Percentiles rank a stretch among this genome's conserved stretches.
Evolutionary conservation across 2,113 vertebrate species (phyloP).

Genomic region (Hypomesus transpacificus): DNA sequence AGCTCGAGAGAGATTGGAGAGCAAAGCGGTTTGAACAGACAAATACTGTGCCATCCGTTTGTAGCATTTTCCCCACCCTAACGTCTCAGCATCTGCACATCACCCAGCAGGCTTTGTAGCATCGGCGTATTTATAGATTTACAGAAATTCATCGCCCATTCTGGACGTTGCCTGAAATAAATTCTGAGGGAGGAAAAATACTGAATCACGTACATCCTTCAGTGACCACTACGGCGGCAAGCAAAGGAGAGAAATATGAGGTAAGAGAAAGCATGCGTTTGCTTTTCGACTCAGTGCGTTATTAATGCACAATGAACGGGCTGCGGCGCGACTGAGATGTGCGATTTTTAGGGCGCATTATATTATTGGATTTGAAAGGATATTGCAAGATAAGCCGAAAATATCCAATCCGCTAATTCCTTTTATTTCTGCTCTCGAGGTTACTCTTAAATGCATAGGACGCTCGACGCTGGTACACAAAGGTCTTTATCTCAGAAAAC

Average conservation of each 20-base stretch:
- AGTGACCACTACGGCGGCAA: slow-evolving; percentile 14
- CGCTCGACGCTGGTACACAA: slow-evolving; percentile 5
- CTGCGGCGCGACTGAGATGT: slow-evolving; percentile 6
- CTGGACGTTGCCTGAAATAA: slow-evolving; percentile 13
- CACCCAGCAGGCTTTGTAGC: slow-evolving; percentile 27
- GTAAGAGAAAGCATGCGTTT: slow-evolving; percentile 57
- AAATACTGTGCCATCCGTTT: slow-evolving; percentile 40
- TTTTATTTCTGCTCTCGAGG: slow-evolving; percentile 1
- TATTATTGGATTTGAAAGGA: slow-evolving; percentile 5
- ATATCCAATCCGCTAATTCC: not conserved
- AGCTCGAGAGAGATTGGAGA: slow-evolving; percentile 29
- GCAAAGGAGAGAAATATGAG: slow-evolving; percentile 63
- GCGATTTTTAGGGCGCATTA: slow-evolving; percentile 11
- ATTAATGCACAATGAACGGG: slow-evolving; percentile 29
- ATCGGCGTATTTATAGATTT: slow-evolving; percentile 15
- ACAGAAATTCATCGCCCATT: not conserved
- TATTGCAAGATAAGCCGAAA: slow-evolving; percentile 2
- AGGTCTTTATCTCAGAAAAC: slow-evolving; percentile 8
- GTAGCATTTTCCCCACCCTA: slow-evolving; percentile 44
- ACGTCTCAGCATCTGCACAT: slow-evolving; percentile 61
- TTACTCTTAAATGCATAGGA: not conserved
- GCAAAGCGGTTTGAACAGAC: slow-evolving; percentile 7
- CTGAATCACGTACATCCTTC: slow-evolving; percentile 14
- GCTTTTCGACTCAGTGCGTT: slow-evolving; percentile 11
- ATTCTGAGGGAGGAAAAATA: slow-evolving; percentile 7